Percentiles rank a stretch among this genome's conserved stretches.
phyloP scores from a whole-genome alignment of 2,888 invertebrate species.

The Aleiodes alternator region DNA sequence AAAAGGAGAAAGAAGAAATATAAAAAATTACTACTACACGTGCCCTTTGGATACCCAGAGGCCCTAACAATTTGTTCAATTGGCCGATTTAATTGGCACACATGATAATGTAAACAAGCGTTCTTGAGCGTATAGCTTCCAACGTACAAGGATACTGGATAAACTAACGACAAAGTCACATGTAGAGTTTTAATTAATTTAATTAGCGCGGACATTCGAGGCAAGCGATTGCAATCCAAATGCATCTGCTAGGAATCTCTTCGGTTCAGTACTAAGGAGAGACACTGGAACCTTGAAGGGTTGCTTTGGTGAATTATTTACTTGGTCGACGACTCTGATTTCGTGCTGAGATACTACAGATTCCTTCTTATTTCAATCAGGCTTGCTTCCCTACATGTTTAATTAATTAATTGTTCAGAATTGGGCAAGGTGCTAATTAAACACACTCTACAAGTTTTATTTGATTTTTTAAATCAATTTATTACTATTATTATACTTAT shows the following conservation, averaged over 20 bases:
- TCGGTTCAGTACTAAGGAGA: background rate
- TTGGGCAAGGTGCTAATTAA: slow-evolving; percentile 16
- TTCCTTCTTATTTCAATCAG: slow-evolving; percentile 1
- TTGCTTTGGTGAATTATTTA: slow-evolving; percentile 38
- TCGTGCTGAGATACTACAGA: background rate
- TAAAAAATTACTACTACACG: background rate
- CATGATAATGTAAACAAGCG: slow-evolving; percentile 23
- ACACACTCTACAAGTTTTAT: background rate
- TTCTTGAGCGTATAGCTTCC: background rate
- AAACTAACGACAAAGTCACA: slow-evolving; percentile 35
- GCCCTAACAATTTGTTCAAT: slow-evolving; percentile 50
- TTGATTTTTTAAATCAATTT: background rate
- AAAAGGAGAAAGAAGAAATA: background rate
- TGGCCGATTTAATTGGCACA: slow-evolving; percentile 49
- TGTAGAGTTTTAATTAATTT: slow-evolving; percentile 56
- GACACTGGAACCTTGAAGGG: background rate
- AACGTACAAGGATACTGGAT: slow-evolving; percentile 3
- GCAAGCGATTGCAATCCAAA: slow-evolving; percentile 50
- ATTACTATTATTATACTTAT: too few species aligned
- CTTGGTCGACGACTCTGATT: slow-evolving; percentile 36
- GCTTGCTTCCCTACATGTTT: background rate
- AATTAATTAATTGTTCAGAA: slow-evolving; percentile 16
- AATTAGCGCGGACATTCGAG: slow-evolving; percentile 53
- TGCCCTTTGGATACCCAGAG: slow-evolving; percentile 12
- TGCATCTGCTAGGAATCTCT: background rate